These are phyloP conservation scores for Eremobia ochroleuca DNA, from an alignment of 2,888 invertebrate species.

Conservation along the genomic window DNA sequence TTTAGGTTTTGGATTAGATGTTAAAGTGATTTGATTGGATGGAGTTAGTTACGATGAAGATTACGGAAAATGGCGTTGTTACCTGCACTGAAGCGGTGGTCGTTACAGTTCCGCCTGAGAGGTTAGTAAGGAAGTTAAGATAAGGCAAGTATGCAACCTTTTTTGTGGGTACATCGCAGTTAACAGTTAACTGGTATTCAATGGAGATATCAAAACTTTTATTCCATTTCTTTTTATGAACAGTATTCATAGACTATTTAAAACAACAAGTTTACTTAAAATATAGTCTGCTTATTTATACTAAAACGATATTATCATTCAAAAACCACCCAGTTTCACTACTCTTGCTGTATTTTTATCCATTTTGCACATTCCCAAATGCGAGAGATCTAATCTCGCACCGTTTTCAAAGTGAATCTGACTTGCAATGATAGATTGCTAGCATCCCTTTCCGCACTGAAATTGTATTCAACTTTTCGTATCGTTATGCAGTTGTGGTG, in stretches of 20 bases:
- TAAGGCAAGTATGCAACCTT: slow-evolving; percentile 23
- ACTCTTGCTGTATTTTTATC: background rate
- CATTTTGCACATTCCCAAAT: slow-evolving; percentile 25
- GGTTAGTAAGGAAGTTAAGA: slow-evolving; percentile 70
- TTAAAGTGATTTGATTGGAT: slow-evolving; percentile 53
- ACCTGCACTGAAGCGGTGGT: slow-evolving; percentile 66
- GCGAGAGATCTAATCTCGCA: slow-evolving; percentile 21
- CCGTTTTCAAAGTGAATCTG: slow-evolving; percentile 30
- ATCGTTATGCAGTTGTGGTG: background rate
- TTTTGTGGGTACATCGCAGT: background rate
- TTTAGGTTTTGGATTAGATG: slow-evolving; percentile 28
- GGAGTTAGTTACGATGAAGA: slow-evolving; percentile 78
- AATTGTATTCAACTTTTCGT: slow-evolving; percentile 28
- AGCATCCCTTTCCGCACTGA: slow-evolving; percentile 15
- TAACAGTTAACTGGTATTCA: slow-evolving; percentile 1
- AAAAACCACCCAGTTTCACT: background rate
- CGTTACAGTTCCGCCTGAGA: slow-evolving; percentile 55
- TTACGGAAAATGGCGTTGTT: slow-evolving; percentile 77
- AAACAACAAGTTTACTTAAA: background rate
- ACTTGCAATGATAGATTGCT: slow-evolving; percentile 39
- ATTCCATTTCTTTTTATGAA: background rate
- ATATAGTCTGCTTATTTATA: background rate
- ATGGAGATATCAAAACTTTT: background rate
- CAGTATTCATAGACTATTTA: background rate
- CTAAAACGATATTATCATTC: background rate